Percentiles rank a stretch among this genome's conserved stretches.
Evolutionary conservation across 2,113 vertebrate species (phyloP).

Genomic region (Myrmecophaga tridactyla): DNA sequence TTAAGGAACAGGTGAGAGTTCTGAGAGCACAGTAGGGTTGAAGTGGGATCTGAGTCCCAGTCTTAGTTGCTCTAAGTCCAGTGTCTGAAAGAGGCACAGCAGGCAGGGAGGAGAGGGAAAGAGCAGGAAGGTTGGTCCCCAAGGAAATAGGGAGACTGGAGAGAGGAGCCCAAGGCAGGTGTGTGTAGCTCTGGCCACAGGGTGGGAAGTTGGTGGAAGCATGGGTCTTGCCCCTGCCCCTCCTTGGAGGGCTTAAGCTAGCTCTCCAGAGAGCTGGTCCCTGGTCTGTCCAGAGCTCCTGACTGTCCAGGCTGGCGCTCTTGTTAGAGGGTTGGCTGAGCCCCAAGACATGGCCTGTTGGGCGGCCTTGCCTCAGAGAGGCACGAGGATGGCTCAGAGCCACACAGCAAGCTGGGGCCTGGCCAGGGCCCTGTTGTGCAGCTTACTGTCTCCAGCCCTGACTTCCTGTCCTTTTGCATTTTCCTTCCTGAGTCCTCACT

Average conservation of each 20-base stretch:
- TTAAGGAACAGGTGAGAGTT: background rate
- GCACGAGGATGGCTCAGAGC: no score
- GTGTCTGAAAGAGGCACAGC: background rate
- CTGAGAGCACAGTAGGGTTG: no score
- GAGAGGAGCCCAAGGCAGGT: background rate
- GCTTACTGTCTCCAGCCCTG: background rate
- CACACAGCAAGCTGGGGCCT: background rate
- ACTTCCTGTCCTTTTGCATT: background rate
- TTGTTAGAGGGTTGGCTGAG: background rate
- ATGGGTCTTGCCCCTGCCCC: background rate
- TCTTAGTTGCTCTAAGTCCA: background rate
- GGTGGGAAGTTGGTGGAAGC: background rate
- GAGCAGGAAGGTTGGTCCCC: no score
- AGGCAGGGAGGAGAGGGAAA: background rate
- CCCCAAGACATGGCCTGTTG: no score
- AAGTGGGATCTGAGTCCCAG: background rate
- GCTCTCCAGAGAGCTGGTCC: background rate
- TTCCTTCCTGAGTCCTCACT: background rate
- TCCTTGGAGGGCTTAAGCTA: background rate
- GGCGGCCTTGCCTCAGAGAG: background rate
- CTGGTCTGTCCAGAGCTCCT: background rate
- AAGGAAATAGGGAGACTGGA: background rate
- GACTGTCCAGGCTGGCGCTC: background rate
- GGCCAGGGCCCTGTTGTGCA: background rate
- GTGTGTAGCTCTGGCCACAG: accelerated